Percentiles rank a stretch among this genome's conserved stretches.
Conservation (phyloP, 2,113 vertebrate genomes). For the Marmota monax region DNA sequence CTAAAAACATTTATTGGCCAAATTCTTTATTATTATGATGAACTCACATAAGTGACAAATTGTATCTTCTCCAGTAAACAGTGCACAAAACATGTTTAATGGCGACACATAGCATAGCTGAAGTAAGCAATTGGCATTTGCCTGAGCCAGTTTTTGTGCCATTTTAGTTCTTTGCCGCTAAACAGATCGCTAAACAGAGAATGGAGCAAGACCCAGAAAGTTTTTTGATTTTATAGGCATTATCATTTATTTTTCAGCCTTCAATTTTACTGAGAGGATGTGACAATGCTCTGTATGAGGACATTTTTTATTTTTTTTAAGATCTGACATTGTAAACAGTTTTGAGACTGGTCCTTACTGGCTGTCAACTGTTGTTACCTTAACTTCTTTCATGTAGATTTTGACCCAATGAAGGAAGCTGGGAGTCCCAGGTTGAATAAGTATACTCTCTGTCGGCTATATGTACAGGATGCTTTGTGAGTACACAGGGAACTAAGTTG, state of each 20-base stretch:
- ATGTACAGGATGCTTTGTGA: not conserved
- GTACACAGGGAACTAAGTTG: not conserved
- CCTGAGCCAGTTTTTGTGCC: not conserved
- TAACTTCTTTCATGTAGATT: not conserved
- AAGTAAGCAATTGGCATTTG: not conserved
- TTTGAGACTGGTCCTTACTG: not conserved
- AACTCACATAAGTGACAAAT: not conserved
- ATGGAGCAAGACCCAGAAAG: not conserved
- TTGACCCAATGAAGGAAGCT: not conserved
- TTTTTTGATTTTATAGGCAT: not conserved
- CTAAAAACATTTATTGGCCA: not conserved
- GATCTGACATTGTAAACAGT: not conserved
- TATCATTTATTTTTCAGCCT: not conserved
- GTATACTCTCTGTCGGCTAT: not conserved
- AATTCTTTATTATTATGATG: not conserved
- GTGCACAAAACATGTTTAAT: not conserved
- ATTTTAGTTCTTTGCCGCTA: not conserved
- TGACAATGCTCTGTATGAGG: not conserved
- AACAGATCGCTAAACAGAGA: not conserved
- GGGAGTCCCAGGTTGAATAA: not conserved
- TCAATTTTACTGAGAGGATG: not conserved
- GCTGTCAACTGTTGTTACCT: not conserved
- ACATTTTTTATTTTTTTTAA: not conserved
- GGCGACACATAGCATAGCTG: not conserved
- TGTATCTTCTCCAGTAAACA: not conserved